phyloP scores from a whole-genome alignment of 2,797 vertebrate genomes.

The Kryptolebias ocellatus region DNA sequence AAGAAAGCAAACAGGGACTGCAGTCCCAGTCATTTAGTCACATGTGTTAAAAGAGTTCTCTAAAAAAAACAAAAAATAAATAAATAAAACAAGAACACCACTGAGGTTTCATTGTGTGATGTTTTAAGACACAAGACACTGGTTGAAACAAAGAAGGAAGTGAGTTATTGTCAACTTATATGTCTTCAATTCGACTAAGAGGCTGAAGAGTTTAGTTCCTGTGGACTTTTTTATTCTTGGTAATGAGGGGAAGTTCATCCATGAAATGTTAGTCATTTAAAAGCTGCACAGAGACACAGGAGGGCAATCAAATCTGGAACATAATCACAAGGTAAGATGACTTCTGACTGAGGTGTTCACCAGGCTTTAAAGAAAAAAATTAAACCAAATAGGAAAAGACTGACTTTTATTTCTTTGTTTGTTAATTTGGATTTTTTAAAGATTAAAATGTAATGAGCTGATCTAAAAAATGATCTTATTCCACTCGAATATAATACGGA shows the following conservation, averaged over 20 bases:
- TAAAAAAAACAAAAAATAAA: too few species aligned
- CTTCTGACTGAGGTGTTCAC: neutral
- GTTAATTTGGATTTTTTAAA: too few species aligned
- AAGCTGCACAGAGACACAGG: neutral
- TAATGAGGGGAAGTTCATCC: slow-evolving; percentile 20
- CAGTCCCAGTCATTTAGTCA: neutral
- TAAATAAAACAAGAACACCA: neutral
- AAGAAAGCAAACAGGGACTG: neutral
- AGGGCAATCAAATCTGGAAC: neutral
- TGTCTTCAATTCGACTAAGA: neutral
- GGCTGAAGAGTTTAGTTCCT: slow-evolving; percentile 37
- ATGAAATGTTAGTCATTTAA: slow-evolving; percentile 31
- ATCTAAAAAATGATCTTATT: neutral
- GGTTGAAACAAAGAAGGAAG: slow-evolving; percentile 16
- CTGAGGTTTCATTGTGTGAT: too few species aligned
- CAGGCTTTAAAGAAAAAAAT: too few species aligned
- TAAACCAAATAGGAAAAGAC: too few species aligned
- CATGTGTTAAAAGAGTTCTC: neutral
- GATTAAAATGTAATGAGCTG: neutral
- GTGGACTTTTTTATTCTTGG: slow-evolving; percentile 39
- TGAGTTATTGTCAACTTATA: neutral
- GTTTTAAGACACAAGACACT: neutral
- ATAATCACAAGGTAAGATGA: slow-evolving; percentile 47
- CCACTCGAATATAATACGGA: neutral
- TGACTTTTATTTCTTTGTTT: too few species aligned